Percentiles rank a stretch among this genome's conserved stretches.
Conservation (phyloP, 2,888 invertebrate genomes). For the Agrypnus murinus region DNA sequence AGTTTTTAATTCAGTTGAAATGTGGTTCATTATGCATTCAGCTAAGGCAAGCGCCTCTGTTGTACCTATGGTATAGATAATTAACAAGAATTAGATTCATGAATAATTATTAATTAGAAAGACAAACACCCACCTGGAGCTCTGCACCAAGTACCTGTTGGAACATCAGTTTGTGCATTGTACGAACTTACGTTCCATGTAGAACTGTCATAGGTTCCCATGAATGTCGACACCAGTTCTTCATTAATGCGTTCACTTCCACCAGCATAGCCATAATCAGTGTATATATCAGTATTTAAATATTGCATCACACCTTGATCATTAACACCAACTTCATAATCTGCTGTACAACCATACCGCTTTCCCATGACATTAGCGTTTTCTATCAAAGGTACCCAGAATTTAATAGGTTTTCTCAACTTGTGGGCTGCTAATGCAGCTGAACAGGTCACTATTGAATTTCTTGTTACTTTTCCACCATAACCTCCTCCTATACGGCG, state of each 20-base stretch:
- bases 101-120: too few relatives aligned
- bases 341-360: slow-evolving; percentile 74
- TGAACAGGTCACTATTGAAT: slow-evolving; percentile 75
- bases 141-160: slow-evolving; percentile 78
- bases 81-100: background rate
- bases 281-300: slow-evolving; percentile 73
- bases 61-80: slow-evolving; percentile 70
- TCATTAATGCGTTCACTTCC: slow-evolving; percentile 70
- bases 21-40: slow-evolving; percentile 82
- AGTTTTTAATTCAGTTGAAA: slow-evolving; percentile 73
- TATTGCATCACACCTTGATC: slow-evolving; percentile 78
- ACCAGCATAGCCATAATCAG: slow-evolving; percentile 72
- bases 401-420: slow-evolving; percentile 78
- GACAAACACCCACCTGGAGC: slow-evolving; percentile 78
- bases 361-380: slow-evolving; percentile 82
- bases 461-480: slow-evolving; percentile 84
- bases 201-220: slow-evolving; percentile 67
- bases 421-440: slow-evolving; percentile 80
- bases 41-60: slow-evolving; percentile 78
- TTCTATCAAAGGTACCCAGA: slow-evolving; percentile 80
- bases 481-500: slow-evolving; percentile 87
- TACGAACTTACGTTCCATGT: slow-evolving; percentile 71
- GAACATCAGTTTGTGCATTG: slow-evolving; percentile 76
- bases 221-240: slow-evolving; percentile 19
- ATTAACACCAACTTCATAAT: slow-evolving; percentile 79